Conservation (phyloP, 2,113 vertebrate species). For the Megaleporinus macrocephalus region DNA sequence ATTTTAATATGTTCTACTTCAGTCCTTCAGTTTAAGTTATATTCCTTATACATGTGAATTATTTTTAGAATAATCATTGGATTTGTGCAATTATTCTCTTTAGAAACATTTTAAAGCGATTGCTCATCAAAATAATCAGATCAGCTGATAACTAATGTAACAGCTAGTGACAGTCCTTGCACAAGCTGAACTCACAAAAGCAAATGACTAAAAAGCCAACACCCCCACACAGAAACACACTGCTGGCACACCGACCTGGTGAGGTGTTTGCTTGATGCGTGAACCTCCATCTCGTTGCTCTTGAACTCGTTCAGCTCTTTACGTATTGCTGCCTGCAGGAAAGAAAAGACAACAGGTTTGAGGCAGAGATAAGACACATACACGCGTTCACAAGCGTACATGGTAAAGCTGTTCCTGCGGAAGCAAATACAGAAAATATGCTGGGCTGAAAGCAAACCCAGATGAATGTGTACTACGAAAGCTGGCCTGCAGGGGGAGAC, state of each 20-base stretch:
- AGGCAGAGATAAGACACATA: not conserved
- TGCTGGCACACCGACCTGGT: conserved; percentile 83
- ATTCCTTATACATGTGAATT: too few species aligned
- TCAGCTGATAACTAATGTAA: too few species aligned
- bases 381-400: not conserved
- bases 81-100: too few species aligned
- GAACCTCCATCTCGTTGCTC: conserved; percentile 98
- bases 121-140: too few species aligned
- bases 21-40: too few species aligned
- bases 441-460: not conserved
- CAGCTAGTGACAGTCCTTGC: not conserved
- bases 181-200: not conserved
- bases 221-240: not conserved
- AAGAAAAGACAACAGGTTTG: conserved; percentile 32
- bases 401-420: too few species aligned
- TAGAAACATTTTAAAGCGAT: too few species aligned
- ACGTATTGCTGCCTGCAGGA: conserved; percentile 90
- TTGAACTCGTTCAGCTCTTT: conserved; percentile 99
- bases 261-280: conserved; percentile 96
- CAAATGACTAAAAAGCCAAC: not conserved
- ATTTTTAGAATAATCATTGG: too few species aligned
- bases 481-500: not conserved
- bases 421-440: not conserved
- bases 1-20: too few species aligned
- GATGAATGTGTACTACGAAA: not conserved